Percentiles rank a stretch among this genome's conserved stretches.
Conservation (phyloP, 1,140 invertebrate genomes). For the Anastatus disparis region DNA sequence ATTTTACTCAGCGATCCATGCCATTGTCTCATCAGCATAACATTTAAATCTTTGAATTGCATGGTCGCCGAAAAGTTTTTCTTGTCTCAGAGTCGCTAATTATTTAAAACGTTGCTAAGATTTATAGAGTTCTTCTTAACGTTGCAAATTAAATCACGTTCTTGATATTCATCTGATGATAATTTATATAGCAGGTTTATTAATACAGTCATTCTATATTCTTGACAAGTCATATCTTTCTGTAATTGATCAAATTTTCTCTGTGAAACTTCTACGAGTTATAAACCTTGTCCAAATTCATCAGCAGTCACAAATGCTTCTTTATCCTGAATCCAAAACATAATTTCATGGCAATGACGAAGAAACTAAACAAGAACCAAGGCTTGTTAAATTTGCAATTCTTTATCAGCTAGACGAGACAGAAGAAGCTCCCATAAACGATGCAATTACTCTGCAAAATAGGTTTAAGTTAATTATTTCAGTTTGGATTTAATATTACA, state of each 20-base stretch:
- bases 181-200: conserved; percentile 94
- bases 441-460: conserved; percentile 84
- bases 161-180: conserved; percentile 93
- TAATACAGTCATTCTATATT: conserved; percentile 96
- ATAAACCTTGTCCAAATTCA: conserved; percentile 96
- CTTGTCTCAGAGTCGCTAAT: conserved; percentile 91
- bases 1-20: conserved; percentile 99
- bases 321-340: conserved; percentile 99
- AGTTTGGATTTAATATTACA: too few species aligned
- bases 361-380: conserved; percentile 97
- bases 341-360: conserved; percentile 97
- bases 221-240: conserved; percentile 98
- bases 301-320: conserved; percentile 95
- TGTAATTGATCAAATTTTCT: conserved; percentile 99
- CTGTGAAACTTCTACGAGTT: conserved; percentile 98
- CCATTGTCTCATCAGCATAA: conserved; percentile 98
- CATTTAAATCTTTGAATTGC: conserved; percentile 99
- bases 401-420: conserved; percentile 92
- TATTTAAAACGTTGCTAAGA: conserved; percentile 96
- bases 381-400: conserved; percentile 95
- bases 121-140: conserved; percentile 94
- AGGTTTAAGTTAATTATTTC: too few species aligned
- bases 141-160: conserved; percentile 90
- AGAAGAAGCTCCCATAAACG: conserved; percentile 94
- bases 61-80: conserved; percentile 96